These are phyloP conservation scores for Motacilla tschutschensis DNA, from an alignment of 2,113 vertebrate species.

Conservation along the genomic window DNA sequence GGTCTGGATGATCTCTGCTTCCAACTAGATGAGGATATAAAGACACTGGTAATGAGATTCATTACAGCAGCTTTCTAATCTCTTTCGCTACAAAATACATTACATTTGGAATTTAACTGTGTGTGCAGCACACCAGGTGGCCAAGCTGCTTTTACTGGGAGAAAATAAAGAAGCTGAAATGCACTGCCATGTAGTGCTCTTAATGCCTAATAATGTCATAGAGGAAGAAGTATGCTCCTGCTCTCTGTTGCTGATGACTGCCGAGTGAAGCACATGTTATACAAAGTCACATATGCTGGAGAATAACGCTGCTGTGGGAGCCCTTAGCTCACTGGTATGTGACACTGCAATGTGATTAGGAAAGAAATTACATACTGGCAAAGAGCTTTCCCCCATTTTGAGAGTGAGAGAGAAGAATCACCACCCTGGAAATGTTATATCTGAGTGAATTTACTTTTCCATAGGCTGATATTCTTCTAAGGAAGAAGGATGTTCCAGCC, in stretches of 20 bases:
- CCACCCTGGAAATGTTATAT: constrained; percentile 47
- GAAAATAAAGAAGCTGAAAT: constrained; percentile 67
- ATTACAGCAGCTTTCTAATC: constrained; percentile 69
- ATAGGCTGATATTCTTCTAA: constrained; percentile 35
- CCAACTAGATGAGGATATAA: constrained; percentile 64
- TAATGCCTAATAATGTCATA: constrained; percentile 68
- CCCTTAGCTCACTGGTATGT: constrained; percentile 67
- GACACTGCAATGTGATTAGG: constrained; percentile 68
- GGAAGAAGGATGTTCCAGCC: constrained; percentile 31
- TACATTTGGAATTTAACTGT: constrained; percentile 67
- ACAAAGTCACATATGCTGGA: constrained; percentile 61
- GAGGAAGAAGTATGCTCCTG: constrained; percentile 63
- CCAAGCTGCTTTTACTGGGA: constrained; percentile 65
- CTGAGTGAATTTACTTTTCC: constrained; percentile 55
- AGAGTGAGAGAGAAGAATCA: constrained; percentile 48
- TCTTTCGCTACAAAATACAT: constrained; percentile 65
- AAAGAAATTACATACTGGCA: constrained; percentile 60
- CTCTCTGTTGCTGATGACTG: constrained; percentile 63
- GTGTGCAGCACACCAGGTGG: constrained; percentile 67
- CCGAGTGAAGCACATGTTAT: constrained; percentile 44
- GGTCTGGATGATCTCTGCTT: constrained; percentile 60
- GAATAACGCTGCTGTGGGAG: constrained; percentile 54
- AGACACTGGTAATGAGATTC: constrained; percentile 66
- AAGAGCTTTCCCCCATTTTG: constrained; percentile 48
- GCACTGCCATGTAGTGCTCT: constrained; percentile 56